A percentile compares a stretch with the other conserved stretches of the same genome.
Conservation (phyloP, 2,797 vertebrate species). For the Phylloscopus collybita region DNA sequence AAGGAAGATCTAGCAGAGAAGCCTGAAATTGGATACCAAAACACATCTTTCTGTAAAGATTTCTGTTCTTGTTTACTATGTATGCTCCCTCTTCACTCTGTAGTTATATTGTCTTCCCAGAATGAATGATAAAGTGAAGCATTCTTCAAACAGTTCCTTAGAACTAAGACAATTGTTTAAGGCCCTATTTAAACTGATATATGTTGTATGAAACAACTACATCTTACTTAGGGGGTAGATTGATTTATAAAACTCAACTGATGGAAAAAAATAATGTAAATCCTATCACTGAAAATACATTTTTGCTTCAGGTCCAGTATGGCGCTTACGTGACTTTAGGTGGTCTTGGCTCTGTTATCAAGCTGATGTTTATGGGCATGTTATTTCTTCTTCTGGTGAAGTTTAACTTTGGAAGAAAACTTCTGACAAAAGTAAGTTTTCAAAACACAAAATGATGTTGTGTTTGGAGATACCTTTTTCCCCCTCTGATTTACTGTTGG, state of each 20-base stretch:
- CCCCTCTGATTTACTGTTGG: background rate
- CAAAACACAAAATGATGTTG: background rate
- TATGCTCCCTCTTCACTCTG: background rate
- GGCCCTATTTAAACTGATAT: background rate
- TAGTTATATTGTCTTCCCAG: background rate
- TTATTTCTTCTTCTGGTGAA: conserved; percentile 90
- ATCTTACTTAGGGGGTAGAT: background rate
- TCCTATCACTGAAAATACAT: background rate
- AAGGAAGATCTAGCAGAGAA: background rate
- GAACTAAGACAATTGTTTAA: background rate
- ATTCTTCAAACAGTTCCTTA: background rate
- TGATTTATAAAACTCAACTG: background rate
- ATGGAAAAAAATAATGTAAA: background rate
- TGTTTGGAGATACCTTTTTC: background rate
- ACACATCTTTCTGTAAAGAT: background rate
- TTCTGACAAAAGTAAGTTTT: conserved; percentile 88
- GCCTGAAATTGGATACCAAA: background rate
- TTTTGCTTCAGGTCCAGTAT: conserved; percentile 88
- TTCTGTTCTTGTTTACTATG: background rate
- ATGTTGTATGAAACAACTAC: background rate
- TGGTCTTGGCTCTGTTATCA: conserved; percentile 84
- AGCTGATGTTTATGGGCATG: conserved; percentile 89
- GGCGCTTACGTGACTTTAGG: conserved; percentile 85
- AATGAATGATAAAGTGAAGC: background rate
- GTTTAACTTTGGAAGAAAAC: conserved; percentile 89